Percentiles rank a stretch among this genome's conserved stretches.
Conservation (phyloP, 2,113 vertebrate genomes). For the Poeciliopsis turrubarensis region DNA sequence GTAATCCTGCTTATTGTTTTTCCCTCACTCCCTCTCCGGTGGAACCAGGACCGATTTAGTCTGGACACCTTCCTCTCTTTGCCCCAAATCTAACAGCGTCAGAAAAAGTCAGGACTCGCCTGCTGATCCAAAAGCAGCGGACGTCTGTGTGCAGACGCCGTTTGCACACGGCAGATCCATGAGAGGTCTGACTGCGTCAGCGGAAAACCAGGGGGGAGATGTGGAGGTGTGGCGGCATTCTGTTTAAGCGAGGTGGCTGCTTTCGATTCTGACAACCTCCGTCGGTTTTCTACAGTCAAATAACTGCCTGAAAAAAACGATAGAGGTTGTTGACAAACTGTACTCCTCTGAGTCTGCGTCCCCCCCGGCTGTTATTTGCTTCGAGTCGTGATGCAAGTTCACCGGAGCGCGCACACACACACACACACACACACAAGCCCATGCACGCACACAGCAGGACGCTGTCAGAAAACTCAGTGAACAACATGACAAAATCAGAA, state of each 20-base stretch:
- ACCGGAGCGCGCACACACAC: not conserved
- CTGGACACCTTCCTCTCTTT: too few relatives aligned
- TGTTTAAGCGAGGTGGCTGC: not conserved
- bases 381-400: conserved; percentile 9
- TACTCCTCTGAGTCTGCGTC: not conserved
- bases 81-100: too few relatives aligned
- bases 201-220: not conserved
- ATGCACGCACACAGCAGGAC: not conserved
- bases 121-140: too few relatives aligned
- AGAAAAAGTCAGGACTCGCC: too few relatives aligned
- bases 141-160: too few relatives aligned
- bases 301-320: not conserved
- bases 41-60: too few relatives aligned
- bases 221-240: not conserved
- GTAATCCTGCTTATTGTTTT: too few relatives aligned
- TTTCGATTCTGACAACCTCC: not conserved
- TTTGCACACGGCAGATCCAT: not conserved
- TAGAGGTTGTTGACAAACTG: not conserved
- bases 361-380: not conserved
- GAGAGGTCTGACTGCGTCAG: not conserved
- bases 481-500: conserved; percentile 1
- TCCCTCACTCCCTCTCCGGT: too few relatives aligned
- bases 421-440: not conserved
- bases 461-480: not conserved
- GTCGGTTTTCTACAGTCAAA: not conserved